A percentile compares a stretch with the other conserved stretches of the same genome.
phyloP scores from a whole-genome alignment of 2,888 invertebrate genomes.

The Ennomos quercinarius region DNA sequence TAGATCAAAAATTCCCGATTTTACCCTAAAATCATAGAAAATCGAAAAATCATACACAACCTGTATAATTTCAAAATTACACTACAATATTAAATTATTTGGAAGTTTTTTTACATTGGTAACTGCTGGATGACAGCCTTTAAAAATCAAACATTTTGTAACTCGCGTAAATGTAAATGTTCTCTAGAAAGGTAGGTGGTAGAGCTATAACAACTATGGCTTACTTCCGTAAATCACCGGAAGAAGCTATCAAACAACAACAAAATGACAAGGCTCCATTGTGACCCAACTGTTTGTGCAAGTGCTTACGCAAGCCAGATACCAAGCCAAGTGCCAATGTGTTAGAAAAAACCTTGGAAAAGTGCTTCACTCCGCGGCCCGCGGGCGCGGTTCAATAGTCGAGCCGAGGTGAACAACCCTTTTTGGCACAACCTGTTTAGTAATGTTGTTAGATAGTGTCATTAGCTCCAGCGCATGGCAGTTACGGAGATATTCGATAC shows the following conservation, averaged over 20 bases:
- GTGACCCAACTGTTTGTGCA: conserved; percentile 14
- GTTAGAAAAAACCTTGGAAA: conserved; percentile 52
- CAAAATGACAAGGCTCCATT: conserved; percentile 8
- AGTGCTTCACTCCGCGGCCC: conserved; percentile 43
- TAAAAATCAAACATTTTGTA: too few species aligned
- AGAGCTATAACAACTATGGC: not conserved
- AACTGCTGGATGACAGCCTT: too few species aligned
- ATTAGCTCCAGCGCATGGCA: conserved; percentile 24
- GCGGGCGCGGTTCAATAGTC: conserved; percentile 52
- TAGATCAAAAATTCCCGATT: too few species aligned
- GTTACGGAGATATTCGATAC: conserved; percentile 7
- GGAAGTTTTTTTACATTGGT: too few species aligned
- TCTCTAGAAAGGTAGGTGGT: too few species aligned
- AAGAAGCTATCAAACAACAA: conserved; percentile 7
- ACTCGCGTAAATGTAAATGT: too few species aligned
- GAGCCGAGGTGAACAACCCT: conserved; percentile 57
- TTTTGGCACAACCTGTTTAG: conserved; percentile 64
- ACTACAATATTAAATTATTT: too few species aligned
- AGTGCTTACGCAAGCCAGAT: conserved; percentile 13
- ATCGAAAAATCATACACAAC: too few species aligned
- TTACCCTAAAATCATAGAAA: too few species aligned
- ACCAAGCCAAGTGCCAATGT: conserved; percentile 15
- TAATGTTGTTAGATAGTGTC: conserved; percentile 46
- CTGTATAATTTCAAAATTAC: too few species aligned
- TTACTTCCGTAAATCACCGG: conserved; percentile 11